These are phyloP conservation scores for Anguilla marmorata DNA, from an alignment of 2,797 vertebrate species.

Conservation along the genomic window DNA sequence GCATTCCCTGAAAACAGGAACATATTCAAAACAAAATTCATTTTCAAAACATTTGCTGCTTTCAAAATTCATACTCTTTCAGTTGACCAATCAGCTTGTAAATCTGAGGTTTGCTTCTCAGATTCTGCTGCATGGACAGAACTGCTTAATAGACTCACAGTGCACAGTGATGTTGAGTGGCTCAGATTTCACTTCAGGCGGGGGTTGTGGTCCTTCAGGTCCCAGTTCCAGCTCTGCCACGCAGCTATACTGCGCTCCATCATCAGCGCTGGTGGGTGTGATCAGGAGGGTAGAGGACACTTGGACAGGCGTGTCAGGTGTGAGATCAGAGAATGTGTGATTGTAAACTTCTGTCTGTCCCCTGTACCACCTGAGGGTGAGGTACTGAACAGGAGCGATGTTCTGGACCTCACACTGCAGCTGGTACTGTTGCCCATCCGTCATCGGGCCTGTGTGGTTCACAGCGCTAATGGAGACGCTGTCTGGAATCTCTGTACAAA, in stretches of 20 bases:
- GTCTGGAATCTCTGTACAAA: slow-evolving; percentile 71
- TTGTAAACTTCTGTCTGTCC: slow-evolving; percentile 72
- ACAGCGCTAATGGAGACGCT: slow-evolving; percentile 70
- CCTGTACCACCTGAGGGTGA: slow-evolving; percentile 75
- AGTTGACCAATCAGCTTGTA: background rate
- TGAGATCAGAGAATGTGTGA: slow-evolving; percentile 74
- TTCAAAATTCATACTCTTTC: background rate
- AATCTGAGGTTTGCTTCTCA: background rate
- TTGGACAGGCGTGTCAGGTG: slow-evolving; percentile 73
- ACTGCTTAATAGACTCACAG: slow-evolving; percentile 14
- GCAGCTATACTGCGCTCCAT: slow-evolving; percentile 57
- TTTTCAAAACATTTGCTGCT: background rate
- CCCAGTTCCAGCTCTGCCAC: slow-evolving; percentile 53
- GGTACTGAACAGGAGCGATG: slow-evolving; percentile 79
- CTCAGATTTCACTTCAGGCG: background rate
- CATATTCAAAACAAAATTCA: background rate
- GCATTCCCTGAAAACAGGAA: background rate
- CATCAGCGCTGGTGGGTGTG: slow-evolving; percentile 64
- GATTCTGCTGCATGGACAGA: background rate
- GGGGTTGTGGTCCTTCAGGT: background rate
- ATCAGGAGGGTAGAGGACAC: slow-evolving; percentile 75
- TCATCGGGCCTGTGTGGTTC: slow-evolving; percentile 73
- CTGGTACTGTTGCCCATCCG: slow-evolving; percentile 74
- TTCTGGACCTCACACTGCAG: slow-evolving; percentile 79
- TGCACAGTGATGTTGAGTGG: slow-evolving; percentile 37